Evolutionary conservation across 1,140 invertebrate species (phyloP).

Genomic region (Brevipalpus yothersi): DNA sequence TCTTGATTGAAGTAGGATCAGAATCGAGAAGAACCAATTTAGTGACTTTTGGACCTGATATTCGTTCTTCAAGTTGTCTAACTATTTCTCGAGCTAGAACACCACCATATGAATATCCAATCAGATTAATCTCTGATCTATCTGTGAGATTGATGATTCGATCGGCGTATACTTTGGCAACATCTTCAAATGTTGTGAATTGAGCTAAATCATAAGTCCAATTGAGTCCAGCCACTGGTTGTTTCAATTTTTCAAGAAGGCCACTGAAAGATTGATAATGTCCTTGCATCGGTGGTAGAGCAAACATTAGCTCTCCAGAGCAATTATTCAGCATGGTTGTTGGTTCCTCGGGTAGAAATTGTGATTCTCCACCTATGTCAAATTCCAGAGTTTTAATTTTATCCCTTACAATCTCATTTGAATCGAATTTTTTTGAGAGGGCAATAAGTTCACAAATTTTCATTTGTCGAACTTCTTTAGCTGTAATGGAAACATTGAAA

Average conservation of each 20-base stretch:
- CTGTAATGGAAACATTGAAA: slow-evolving; percentile 61
- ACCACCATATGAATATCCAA: slow-evolving; percentile 83
- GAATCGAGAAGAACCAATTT: slow-evolving; percentile 51
- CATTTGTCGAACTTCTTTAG: slow-evolving; percentile 59
- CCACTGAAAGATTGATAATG: slow-evolving; percentile 26
- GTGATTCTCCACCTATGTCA: too few species aligned
- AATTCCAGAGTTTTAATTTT: too few species aligned
- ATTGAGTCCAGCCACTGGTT: slow-evolving; percentile 1
- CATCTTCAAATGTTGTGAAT: not conserved
- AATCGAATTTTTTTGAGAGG: not conserved
- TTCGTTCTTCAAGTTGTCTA: slow-evolving; percentile 37
- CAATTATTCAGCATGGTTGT: not conserved
- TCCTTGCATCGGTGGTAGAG: slow-evolving; percentile 8
- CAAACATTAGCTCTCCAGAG: not conserved
- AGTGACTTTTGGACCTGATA: slow-evolving; percentile 51
- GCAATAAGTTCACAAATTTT: slow-evolving; percentile 40
- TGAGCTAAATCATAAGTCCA: not conserved
- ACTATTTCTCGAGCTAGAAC: slow-evolving; percentile 79
- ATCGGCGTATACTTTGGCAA: not conserved
- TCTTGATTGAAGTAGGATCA: slow-evolving; percentile 51
- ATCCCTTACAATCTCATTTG: not conserved
- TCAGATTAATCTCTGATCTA: slow-evolving; percentile 33
- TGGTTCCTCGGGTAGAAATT: not conserved
- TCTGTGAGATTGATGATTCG: slow-evolving; percentile 3
- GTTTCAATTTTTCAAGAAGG: slow-evolving; percentile 29